These are phyloP conservation scores for Carcharodon carcharias DNA, from an alignment of 2,797 vertebrate genomes.

Conservation along the genomic window DNA sequence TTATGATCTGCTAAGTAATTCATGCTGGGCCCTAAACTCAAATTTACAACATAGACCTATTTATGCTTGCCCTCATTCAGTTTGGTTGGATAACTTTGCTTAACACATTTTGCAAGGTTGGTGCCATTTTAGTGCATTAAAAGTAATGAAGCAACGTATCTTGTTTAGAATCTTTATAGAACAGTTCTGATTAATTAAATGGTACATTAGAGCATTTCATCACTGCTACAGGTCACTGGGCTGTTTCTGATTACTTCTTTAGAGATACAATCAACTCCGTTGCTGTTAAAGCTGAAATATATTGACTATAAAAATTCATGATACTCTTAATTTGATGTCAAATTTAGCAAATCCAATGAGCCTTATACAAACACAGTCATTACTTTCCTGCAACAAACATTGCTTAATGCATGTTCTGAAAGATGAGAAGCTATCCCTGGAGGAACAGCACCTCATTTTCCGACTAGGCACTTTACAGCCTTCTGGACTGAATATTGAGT, in stretches of 20 bases:
- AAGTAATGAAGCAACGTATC: not conserved
- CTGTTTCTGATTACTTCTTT: not conserved
- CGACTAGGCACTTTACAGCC: too few species aligned
- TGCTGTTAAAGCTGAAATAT: not conserved
- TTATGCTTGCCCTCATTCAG: slow-evolving; percentile 1
- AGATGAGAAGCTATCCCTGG: not conserved
- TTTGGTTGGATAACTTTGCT: not conserved
- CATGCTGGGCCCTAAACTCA: slow-evolving; percentile 9
- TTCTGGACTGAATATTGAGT: too few species aligned
- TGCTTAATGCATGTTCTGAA: not conserved
- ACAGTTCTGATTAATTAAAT: not conserved
- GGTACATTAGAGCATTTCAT: not conserved
- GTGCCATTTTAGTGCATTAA: slow-evolving; percentile 26
- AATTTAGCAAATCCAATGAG: not conserved
- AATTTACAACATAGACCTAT: not conserved
- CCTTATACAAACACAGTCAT: not conserved
- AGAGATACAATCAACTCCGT: not conserved
- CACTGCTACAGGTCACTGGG: not conserved
- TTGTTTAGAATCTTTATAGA: not conserved
- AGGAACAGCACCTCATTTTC: too few species aligned
- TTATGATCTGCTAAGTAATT: slow-evolving; percentile 14
- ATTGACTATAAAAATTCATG: slow-evolving; percentile 14
- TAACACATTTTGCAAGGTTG: not conserved
- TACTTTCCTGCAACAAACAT: not conserved
- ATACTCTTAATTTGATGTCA: slow-evolving; percentile 13